Percentiles rank a stretch among this genome's conserved stretches.
phyloP scores from a whole-genome alignment of 2,113 vertebrate genomes.

The Athene noctua region DNA sequence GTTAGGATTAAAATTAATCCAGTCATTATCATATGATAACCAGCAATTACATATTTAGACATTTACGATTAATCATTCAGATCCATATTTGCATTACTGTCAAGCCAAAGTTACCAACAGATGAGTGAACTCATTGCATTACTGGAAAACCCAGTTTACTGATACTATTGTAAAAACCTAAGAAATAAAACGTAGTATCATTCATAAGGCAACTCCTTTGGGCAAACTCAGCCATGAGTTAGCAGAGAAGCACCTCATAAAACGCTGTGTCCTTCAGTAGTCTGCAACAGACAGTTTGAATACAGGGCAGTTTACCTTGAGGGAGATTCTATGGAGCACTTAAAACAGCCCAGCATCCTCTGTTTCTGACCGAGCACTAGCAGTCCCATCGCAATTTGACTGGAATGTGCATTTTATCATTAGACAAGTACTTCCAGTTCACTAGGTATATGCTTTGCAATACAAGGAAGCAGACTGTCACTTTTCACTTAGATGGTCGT shows the following conservation, averaged over 20 bases:
- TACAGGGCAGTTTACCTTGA: background rate
- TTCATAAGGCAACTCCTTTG: background rate
- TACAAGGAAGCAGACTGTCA: background rate
- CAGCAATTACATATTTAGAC: background rate
- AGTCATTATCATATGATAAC: background rate
- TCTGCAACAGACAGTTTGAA: background rate
- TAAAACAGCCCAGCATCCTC: background rate
- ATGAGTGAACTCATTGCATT: background rate
- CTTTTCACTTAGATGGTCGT: background rate
- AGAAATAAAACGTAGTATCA: background rate
- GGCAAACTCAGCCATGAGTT: background rate
- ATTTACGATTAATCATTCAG: background rate
- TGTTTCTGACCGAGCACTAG: background rate
- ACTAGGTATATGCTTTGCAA: background rate
- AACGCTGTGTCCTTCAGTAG: background rate
- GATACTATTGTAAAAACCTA: background rate
- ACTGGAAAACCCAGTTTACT: background rate
- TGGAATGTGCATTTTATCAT: constrained; percentile 4
- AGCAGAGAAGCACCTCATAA: background rate
- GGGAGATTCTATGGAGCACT: background rate
- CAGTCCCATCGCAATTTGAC: background rate
- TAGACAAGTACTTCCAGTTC: background rate
- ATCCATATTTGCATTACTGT: background rate
- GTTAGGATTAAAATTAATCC: background rate
- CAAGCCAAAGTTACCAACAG: background rate